Percentiles rank a stretch among this genome's conserved stretches.
Evolutionary conservation across 2,888 invertebrate genomes (phyloP).

Genomic region (Leptopilina syphax): DNA sequence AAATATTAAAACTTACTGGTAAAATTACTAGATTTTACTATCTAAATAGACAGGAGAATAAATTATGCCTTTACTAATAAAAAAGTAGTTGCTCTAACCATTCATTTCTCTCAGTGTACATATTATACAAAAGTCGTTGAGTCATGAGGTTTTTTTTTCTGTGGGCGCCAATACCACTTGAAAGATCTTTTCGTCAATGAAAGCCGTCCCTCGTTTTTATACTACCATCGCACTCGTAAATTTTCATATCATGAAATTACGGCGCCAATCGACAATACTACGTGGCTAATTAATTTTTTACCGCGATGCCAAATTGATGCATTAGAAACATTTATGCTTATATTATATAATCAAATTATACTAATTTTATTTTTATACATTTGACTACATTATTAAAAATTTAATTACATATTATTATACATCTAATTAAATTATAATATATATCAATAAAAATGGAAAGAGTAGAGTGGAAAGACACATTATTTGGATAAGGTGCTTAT

Average conservation of each 20-base stretch:
- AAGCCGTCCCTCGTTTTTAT: conserved; percentile 30
- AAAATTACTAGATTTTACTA: too few relatives aligned
- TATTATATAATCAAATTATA: neutral
- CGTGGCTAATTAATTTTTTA: conserved; percentile 15
- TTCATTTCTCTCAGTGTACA: too few relatives aligned
- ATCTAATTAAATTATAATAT: too few relatives aligned
- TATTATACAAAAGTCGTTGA: conserved; percentile 2
- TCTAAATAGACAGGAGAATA: too few relatives aligned
- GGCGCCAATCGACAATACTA: conserved; percentile 25
- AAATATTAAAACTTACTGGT: too few relatives aligned
- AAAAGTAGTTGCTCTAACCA: too few relatives aligned
- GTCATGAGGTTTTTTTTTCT: neutral
- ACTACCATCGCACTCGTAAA: conserved; percentile 37
- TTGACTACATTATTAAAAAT: neutral
- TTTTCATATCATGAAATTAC: conserved; percentile 32
- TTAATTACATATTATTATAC: too few relatives aligned
- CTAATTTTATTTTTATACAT: neutral
- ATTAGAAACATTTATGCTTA: conserved; percentile 12
- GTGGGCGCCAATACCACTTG: conserved; percentile 29
- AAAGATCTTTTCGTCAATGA: conserved; percentile 37
- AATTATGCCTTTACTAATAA: too few relatives aligned
- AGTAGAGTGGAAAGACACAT: too few relatives aligned
- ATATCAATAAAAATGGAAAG: too few relatives aligned
- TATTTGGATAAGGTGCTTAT: too few relatives aligned
- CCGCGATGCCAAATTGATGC: neutral